Evolutionary conservation across 1,140 invertebrate species (phyloP).

Genomic region (Leptinotarsa lineolata): DNA sequence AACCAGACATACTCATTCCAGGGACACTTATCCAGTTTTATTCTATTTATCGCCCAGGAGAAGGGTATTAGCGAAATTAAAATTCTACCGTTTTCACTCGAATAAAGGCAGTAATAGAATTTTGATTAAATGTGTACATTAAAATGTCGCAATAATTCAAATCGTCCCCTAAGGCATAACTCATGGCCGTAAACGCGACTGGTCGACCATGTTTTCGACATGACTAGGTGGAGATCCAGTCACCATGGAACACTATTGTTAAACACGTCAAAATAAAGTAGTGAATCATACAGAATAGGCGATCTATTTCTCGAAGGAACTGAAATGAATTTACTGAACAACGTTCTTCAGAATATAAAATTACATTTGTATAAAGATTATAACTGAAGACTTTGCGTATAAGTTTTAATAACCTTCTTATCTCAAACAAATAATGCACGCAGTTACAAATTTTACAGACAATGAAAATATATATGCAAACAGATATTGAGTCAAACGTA

Average conservation of each 20-base stretch:
- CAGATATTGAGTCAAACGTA: too few species aligned
- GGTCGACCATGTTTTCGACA: not conserved
- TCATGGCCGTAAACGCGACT: conserved; percentile 12
- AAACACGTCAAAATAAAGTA: too few species aligned
- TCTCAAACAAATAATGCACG: too few species aligned
- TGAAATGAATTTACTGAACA: too few species aligned
- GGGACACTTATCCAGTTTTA: not conserved
- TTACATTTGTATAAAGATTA: too few species aligned
- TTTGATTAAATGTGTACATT: conserved; percentile 43
- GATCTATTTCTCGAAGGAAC: too few species aligned
- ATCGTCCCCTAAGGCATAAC: conserved; percentile 28
- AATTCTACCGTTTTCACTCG: not conserved
- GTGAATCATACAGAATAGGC: too few species aligned
- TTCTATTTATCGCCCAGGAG: not conserved
- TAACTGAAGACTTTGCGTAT: too few species aligned
- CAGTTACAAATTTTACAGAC: too few species aligned
- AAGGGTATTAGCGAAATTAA: conserved; percentile 12
- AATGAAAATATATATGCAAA: too few species aligned
- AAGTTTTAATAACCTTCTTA: too few species aligned
- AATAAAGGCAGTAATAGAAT: conserved; percentile 36
- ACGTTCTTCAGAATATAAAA: too few species aligned
- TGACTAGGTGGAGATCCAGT: not conserved
- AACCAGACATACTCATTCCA: not conserved
- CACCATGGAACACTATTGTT: not conserved
- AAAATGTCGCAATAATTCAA: conserved; percentile 41